Evolutionary conservation across 2,113 vertebrate genomes (phyloP), one percentile per base, ranked within the genome.

Genomic region (Onychorhynchus coronatus): DNA sequence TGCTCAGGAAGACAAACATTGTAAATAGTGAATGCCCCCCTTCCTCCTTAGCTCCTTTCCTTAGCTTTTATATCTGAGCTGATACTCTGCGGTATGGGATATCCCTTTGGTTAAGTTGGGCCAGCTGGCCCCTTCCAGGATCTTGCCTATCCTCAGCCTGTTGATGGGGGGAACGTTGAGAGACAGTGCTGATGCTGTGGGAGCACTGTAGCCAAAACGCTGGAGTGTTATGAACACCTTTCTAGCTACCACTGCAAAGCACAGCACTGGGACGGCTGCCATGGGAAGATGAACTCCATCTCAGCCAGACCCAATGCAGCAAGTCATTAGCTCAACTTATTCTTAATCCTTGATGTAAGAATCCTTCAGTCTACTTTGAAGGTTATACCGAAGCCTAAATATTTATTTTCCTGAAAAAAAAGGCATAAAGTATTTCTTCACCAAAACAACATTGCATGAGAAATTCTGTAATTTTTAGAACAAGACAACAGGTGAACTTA

Each of bases 291-390:
- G 28, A 61, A 2, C 39, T 68, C 37, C 47, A 61, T 53, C 78
- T 68, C 70, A 75, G 39, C 28, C 77, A 75, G 28, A 61, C 16
- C 39, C 46, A 21, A 11, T 12, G 12, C 46, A 76, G 78, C 55
- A 81, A 95, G 59, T 85, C 76, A 49, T 88, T 93, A 87, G 84
- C 73, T 91, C 91, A 88, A 28, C 58, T 95, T 37, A 4, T 46
- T 76, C 71, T 19, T 87, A n/a, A 35, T 97, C 94, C 89, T 90
- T 53, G 71, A 65, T 83, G 73, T 47, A 62, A n/a, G n/a, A n/a
- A n/a, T n/a, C 65, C 61, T 72, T 85, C 89, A 96, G 90, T 81
- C 86, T 77, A 73, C 68, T 92, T 92, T 91, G 95, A 91, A 93
- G 73, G 76, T 89, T 93, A 71, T 39, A 37, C 37, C 76, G 65